Evolutionary conservation across 2,113 vertebrate genomes (phyloP).

Genomic region (Atrichornis clamosus): DNA sequence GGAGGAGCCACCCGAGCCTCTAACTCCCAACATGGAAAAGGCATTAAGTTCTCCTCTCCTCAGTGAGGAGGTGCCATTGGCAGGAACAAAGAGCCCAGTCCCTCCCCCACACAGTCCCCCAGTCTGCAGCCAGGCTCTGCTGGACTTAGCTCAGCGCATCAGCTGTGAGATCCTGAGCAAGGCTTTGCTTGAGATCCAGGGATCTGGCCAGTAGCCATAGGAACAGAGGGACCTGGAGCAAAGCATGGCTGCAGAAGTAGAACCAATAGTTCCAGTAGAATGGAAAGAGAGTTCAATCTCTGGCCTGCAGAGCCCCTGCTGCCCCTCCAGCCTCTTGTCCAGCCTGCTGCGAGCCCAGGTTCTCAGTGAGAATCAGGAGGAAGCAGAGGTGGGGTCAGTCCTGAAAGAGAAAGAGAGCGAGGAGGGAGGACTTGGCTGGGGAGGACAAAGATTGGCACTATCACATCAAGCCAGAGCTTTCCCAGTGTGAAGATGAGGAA

Average conservation of each 20-base stretch:
- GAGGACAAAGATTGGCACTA: too few species aligned
- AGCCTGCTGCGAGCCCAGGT: not conserved
- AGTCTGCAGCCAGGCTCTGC: not conserved
- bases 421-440: too few species aligned
- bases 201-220: not conserved
- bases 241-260: not conserved
- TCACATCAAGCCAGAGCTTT: too few species aligned
- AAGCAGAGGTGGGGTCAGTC: not conserved
- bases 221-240: not conserved
- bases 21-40: not conserved
- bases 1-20: not conserved
- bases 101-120: not conserved
- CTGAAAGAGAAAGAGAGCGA: not conserved
- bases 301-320: accelerated
- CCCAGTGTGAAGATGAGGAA: too few species aligned
- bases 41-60: not conserved
- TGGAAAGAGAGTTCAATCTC: accelerated
- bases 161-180: not conserved
- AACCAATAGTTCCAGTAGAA: not conserved
- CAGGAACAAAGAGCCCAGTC: not conserved
- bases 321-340: accelerated
- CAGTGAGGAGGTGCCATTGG: not conserved
- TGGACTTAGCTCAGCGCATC: accelerated
- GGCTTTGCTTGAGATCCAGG: not conserved
- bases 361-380: not conserved